Conservation (phyloP, 1,140 invertebrate genomes). For the Neotoxoptera formosana region DNA sequence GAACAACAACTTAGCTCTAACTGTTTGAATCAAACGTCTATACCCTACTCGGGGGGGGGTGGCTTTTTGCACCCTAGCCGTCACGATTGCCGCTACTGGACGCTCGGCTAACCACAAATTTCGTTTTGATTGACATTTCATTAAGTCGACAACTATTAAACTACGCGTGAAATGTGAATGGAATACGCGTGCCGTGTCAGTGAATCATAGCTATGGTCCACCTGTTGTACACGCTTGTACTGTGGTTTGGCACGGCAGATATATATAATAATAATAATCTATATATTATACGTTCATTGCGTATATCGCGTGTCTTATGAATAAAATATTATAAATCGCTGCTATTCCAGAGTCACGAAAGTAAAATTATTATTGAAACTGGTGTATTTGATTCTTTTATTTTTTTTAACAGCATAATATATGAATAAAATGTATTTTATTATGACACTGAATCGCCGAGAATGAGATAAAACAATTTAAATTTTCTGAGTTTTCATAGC, state of each 20-base stretch:
- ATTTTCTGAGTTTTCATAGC: background rate
- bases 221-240: background rate
- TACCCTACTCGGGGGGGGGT: no score
- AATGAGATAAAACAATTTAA: background rate
- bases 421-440: background rate
- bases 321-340: conserved; percentile 21
- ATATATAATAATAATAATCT: conserved; percentile 19
- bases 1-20: background rate
- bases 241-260: background rate
- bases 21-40: background rate
- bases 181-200: background rate
- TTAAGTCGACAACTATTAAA: background rate
- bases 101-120: background rate
- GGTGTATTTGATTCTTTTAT: background rate
- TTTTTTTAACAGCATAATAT: background rate
- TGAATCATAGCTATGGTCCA: background rate
- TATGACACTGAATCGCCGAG: background rate
- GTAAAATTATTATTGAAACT: background rate
- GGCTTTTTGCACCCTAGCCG: background rate
- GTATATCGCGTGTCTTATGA: background rate
- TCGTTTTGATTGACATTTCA: conserved; percentile 3
- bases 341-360: background rate
- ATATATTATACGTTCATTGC: background rate
- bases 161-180: background rate
- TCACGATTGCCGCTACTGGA: background rate